phyloP scores from a whole-genome alignment of 2,888 invertebrate genomes.

The Lampropteryx suffumata region DNA sequence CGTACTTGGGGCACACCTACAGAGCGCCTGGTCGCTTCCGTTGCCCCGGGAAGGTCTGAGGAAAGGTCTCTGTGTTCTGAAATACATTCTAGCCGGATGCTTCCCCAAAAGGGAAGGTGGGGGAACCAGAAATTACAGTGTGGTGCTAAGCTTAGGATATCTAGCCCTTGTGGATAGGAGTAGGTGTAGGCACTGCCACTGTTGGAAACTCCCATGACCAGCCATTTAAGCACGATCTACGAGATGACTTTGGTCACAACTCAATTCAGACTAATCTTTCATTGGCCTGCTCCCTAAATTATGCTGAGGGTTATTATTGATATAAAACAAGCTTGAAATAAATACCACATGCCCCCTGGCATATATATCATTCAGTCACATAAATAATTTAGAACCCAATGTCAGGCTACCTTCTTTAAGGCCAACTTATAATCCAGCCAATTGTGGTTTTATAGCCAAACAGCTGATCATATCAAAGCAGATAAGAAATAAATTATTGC shows the following conservation, averaged over 20 bases:
- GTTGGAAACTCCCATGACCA: constrained; percentile 88
- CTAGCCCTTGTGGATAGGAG: constrained; percentile 64
- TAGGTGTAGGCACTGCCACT: constrained; percentile 69
- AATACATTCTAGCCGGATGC: constrained; percentile 88
- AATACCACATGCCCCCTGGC: constrained; percentile 1
- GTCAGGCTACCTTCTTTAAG: background rate
- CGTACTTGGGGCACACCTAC: constrained; percentile 88
- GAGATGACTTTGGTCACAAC: constrained; percentile 86
- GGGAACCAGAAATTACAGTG: constrained; percentile 89
- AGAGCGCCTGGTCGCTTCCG: constrained; percentile 82
- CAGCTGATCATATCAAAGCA: constrained; percentile 9
- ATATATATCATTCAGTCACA: background rate
- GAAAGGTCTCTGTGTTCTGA: constrained; percentile 77
- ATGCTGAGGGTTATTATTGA: constrained; percentile 71
- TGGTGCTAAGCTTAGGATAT: constrained; percentile 78
- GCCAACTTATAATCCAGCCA: constrained; percentile 1
- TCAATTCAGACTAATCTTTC: constrained; percentile 94
- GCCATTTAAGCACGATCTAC: constrained; percentile 90
- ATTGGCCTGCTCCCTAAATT: constrained; percentile 80
- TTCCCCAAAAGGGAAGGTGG: constrained; percentile 84
- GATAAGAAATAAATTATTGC: constrained; percentile 2
- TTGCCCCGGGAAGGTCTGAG: constrained; percentile 93
- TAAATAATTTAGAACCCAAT: constrained; percentile 5
- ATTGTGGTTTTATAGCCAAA: constrained; percentile 5
- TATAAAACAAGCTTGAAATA: background rate